phyloP scores from a whole-genome alignment of 2,113 vertebrate species.

The Oryzias celebensis region DNA sequence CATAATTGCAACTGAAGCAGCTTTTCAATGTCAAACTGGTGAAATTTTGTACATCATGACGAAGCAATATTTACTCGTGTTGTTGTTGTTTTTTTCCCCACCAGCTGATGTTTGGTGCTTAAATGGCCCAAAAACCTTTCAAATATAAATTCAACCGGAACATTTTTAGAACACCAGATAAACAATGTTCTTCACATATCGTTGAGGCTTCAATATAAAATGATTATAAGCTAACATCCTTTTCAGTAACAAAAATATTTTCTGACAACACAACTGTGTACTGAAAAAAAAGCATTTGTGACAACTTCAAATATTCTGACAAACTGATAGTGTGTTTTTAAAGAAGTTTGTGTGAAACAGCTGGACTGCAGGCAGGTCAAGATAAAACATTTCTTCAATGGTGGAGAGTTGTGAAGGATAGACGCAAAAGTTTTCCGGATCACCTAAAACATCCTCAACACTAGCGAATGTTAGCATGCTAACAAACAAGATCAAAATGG shows the following conservation, averaged over 20 bases:
- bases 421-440: background rate
- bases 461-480: constrained; percentile 1
- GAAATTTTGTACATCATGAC: background rate
- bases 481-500: background rate
- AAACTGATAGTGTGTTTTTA: too few relatives aligned
- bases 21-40: background rate
- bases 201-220: background rate
- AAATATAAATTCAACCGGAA: background rate
- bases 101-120: background rate
- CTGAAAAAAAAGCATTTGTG: too few relatives aligned
- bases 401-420: background rate
- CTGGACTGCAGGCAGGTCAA: too few relatives aligned
- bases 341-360: too few relatives aligned
- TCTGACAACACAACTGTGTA: too few relatives aligned
- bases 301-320: too few relatives aligned
- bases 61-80: background rate
- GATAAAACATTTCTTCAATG: background rate
- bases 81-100: too few relatives aligned
- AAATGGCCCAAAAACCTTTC: too few relatives aligned
- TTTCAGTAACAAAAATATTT: background rate
- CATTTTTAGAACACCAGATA: background rate
- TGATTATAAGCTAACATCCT: background rate
- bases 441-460: background rate
- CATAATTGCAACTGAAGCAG: background rate
- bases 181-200: background rate